Base-by-base conservation (phyloP, 2,113 vertebrate species). In the Bos javanicus region DNA sequence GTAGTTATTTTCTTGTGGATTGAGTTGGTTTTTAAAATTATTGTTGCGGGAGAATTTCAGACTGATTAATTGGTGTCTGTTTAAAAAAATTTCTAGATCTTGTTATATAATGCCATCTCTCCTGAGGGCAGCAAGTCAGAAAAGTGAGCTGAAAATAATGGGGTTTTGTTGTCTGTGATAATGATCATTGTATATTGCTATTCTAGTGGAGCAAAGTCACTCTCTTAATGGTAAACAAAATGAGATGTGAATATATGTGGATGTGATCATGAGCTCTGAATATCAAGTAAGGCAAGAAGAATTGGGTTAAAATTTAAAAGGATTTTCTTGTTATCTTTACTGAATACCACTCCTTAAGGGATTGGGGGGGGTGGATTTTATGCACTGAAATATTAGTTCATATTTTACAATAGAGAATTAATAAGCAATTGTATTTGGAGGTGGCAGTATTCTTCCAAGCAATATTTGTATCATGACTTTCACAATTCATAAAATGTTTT, bases 121-220 rank as follows among this genome's bases (percentile, higher is more conserved):
- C 84, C 52, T 95, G 97, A 96, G 95, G 83, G 78, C 50, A 11
- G 0, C 26, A 64, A 85, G 9, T 97, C 86, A 36, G 1, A 2
- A 94, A 98, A 91, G 39, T 71, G 91, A 97, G 23, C 13, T 95
- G 59, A 98, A 98, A 98, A 93, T 93, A 97, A 97, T 74, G 87
- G 13, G 50, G 46, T 91, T 97, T 90, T 3, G 7, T 96, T 91
- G 67, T 50, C 82, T 97, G 28, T 87, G 71, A 97, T 97, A 98
- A 92, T 95, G 10, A 9, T 97, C 95, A 39, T 84, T 92, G 76
- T 43, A 89, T 96, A 82, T 94, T 1, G 4, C 91, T 82, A 52
- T 95, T 97, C 43, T 74, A 82, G n/a, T 9, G 48, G 52, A 95
- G 71, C 71, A 86, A 30, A 50, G n/a, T 1, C 36, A 4, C 1